These are phyloP conservation scores for Agrenia bidenticulata DNA, from an alignment of 2,888 invertebrate genomes.

Conservation along the genomic window DNA sequence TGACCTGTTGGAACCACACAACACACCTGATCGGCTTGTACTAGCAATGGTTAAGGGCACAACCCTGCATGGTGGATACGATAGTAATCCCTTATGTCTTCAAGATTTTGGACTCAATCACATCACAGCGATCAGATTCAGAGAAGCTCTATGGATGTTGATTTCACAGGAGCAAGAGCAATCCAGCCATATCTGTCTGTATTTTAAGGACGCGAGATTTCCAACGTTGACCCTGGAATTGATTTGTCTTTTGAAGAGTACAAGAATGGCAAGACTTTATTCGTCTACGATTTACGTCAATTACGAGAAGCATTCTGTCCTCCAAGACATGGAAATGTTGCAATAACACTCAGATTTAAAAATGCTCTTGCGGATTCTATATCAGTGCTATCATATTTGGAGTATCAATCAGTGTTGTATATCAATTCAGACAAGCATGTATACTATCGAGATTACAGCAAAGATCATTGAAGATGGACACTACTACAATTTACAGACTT, in stretches of 20 bases:
- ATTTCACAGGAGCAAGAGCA: neutral
- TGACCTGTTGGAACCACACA: too few species aligned
- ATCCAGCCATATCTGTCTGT: neutral
- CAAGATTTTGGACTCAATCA: neutral
- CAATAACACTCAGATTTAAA: conserved; percentile 29
- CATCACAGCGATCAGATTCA: neutral
- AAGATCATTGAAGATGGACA: conserved; percentile 22
- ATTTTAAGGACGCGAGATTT: neutral
- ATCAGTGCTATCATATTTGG: too few species aligned
- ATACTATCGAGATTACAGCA: conserved; percentile 28
- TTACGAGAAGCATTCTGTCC: too few species aligned
- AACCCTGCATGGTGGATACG: neutral
- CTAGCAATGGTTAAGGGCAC: neutral
- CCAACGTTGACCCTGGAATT: neutral
- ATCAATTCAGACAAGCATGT: conserved; percentile 33
- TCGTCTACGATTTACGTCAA: too few species aligned
- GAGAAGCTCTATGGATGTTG: neutral
- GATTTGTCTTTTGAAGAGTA: neutral
- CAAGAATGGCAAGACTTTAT: too few species aligned
- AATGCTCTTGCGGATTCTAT: too few species aligned
- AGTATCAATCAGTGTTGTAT: too few species aligned
- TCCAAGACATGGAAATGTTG: neutral
- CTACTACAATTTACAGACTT: conserved; percentile 10
- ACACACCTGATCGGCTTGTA: neutral
- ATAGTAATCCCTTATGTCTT: neutral